phyloP scores from a whole-genome alignment of 2,888 invertebrate species.

The Drosophila recens region DNA sequence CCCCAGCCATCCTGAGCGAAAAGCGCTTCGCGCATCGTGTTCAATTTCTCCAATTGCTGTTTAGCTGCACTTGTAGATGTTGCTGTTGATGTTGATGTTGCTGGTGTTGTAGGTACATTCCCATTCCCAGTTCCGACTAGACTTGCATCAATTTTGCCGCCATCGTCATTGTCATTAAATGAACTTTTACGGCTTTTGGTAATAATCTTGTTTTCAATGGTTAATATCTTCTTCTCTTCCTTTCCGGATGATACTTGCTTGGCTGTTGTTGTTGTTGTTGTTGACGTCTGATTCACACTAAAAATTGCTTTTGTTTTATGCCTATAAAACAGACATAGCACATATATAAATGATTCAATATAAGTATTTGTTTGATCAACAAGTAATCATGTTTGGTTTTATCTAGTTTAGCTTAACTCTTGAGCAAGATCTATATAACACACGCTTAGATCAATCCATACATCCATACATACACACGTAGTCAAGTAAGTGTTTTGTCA shows the following conservation, averaged over 20 bases:
- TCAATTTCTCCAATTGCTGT: constrained; percentile 94
- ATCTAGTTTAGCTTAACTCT: too few relatives aligned
- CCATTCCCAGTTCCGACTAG: constrained; percentile 83
- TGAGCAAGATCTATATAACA: too few relatives aligned
- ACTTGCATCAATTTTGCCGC: constrained; percentile 46
- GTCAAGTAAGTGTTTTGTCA: not conserved
- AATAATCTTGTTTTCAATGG: constrained; percentile 57
- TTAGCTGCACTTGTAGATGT: constrained; percentile 91
- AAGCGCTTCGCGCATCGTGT: constrained; percentile 95
- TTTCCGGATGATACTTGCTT: constrained; percentile 16
- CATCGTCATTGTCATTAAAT: constrained; percentile 58
- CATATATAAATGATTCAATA: not conserved
- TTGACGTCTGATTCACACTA: constrained; percentile 4
- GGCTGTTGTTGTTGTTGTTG: not conserved
- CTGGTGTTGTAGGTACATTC: constrained; percentile 85
- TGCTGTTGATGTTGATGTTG: constrained; percentile 86
- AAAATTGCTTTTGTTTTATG: constrained; percentile 18
- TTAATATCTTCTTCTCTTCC: constrained; percentile 40
- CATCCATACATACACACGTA: too few relatives aligned
- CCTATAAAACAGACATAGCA: constrained; percentile 14
- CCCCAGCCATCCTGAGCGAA: constrained; percentile 98
- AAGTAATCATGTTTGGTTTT: not conserved
- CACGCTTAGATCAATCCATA: too few relatives aligned
- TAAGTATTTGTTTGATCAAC: not conserved
- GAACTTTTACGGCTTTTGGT: constrained; percentile 46